These are phyloP conservation scores for Carassius carassius DNA, from an alignment of 2,113 vertebrate species.

Conservation along the genomic window DNA sequence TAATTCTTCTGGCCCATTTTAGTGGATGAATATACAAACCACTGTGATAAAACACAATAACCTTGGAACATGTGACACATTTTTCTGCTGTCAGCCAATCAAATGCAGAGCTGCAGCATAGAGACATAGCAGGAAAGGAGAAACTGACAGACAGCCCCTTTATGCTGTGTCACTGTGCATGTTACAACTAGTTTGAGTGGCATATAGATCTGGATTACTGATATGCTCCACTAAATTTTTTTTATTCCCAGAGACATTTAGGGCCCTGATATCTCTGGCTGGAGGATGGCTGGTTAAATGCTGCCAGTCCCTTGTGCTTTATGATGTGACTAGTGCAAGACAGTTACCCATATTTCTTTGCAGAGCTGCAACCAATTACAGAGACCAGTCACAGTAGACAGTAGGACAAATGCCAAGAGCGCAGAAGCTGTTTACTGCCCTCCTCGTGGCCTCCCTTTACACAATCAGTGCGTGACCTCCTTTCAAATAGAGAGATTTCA, in stretches of 20 bases:
- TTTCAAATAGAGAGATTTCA: background rate
- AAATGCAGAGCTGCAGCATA: constrained; percentile 20
- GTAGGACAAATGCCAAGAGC: constrained; percentile 34
- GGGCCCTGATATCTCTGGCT: constrained; percentile 26
- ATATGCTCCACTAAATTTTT: constrained; percentile 1
- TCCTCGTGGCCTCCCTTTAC: constrained; percentile 12
- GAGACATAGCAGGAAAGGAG: background rate
- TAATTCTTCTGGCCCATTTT: constrained; percentile 17
- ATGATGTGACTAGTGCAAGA: constrained; percentile 33
- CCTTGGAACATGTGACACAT: constrained; percentile 13
- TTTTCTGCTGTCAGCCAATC: constrained; percentile 33
- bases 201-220: constrained; percentile 29
- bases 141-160: constrained; percentile 1
- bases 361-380: constrained; percentile 39
- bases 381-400: constrained; percentile 1
- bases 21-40: background rate
- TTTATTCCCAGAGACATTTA: constrained; percentile 26
- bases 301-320: constrained; percentile 3
- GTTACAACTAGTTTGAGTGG: constrained; percentile 10
- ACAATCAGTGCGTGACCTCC: background rate
- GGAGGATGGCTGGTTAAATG: constrained; percentile 31
- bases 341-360: constrained; percentile 42
- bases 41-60: constrained; percentile 33
- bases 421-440: constrained; percentile 5
- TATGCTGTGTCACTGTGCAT: constrained; percentile 40